Evolutionary conservation across 2,888 invertebrate genomes (phyloP), one percentile per base, ranked within the genome.

Genomic region (Hirtodrosophila confusa): DNA sequence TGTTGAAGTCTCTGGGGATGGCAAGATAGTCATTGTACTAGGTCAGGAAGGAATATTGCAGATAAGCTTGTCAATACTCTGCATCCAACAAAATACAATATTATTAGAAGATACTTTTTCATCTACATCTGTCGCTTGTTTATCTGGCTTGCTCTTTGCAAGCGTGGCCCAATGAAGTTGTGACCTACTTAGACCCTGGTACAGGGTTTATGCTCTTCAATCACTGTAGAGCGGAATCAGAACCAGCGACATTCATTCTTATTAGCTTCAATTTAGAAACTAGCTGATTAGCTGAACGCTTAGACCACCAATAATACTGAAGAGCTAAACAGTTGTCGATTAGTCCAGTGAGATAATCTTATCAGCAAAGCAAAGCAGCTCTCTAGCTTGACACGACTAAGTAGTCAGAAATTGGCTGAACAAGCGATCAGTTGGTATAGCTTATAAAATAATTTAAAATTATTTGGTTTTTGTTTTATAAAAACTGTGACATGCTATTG

Each of bases 401-500:
- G 5, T 37, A 72, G 72, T 76, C 58, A 9, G 33, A 3, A 9
- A 17, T 44, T 43, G 24, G 33, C 57, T 37, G 6, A 11, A n/a
- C 40, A 17, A 5, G 23, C 12, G 10, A 43, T 17, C 17, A 56
- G 47, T 10, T 33, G 62, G 11, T 9, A 50, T n/a, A 4, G 4
- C 29, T 61, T 2, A 10, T n/a, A 24, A 5, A 8, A 7, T 4
- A 10, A 9, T 44, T 12, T 12, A 12, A 12, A 37, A 12, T 12
- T 43, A 7, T 33, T 3, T 10, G 41, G 36, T 2, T 44, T 11
- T 24, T 33, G 0, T 8, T 4, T 11, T 27, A 12, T 8, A 9
- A 33, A 6, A 23, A 29, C n/a, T 37, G 12, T n/a, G 24, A 4
- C 39, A 90, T 90, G 90, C 75, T 78, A 31, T 7, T 86, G 10